phyloP scores from a whole-genome alignment of 1,140 invertebrate genomes.

The Macrobrachium nipponense region DNA sequence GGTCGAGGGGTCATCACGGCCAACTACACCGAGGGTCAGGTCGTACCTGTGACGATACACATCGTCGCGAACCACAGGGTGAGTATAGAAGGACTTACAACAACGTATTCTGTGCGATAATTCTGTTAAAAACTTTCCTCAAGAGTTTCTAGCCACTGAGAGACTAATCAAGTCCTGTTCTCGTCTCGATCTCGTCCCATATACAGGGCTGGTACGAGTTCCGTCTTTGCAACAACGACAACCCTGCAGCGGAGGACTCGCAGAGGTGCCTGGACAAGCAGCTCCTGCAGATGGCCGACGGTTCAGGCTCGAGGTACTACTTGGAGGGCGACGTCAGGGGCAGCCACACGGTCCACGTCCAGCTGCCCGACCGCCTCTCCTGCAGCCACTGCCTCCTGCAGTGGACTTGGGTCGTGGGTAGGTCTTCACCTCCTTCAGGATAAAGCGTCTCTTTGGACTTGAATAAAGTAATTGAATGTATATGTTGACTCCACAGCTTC shows the following conservation, averaged over 20 bases:
- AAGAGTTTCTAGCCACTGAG: too few relatives aligned
- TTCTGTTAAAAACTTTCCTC: too few relatives aligned
- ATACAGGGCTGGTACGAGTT: conserved; percentile 75
- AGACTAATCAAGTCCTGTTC: too few relatives aligned
- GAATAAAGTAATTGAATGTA: background rate
- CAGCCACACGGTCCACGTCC: conserved; percentile 80
- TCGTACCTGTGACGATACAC: background rate
- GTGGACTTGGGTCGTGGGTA: conserved; percentile 73
- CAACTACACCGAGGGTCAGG: conserved; percentile 45
- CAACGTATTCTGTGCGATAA: too few relatives aligned
- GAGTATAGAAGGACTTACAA: too few relatives aligned
- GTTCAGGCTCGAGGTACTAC: conserved; percentile 73
- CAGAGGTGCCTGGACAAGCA: conserved; percentile 86
- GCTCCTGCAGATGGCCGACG: conserved; percentile 75
- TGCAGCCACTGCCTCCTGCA: conserved; percentile 77
- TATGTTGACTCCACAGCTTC: background rate
- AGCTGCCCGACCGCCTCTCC: conserved; percentile 77
- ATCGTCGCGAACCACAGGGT: too few relatives aligned
- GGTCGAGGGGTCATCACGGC: conserved; percentile 67
- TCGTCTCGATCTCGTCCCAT: too few relatives aligned
- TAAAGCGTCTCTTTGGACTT: background rate
- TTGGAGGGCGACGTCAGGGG: conserved; percentile 77
- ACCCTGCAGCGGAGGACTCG: conserved; percentile 79
- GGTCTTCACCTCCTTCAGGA: background rate
- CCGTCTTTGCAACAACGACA: conserved; percentile 85